Percentiles rank a stretch among this genome's conserved stretches.
Evolutionary conservation across 2,113 vertebrate genomes (phyloP).

Genomic region (Leptodactylus fuscus): DNA sequence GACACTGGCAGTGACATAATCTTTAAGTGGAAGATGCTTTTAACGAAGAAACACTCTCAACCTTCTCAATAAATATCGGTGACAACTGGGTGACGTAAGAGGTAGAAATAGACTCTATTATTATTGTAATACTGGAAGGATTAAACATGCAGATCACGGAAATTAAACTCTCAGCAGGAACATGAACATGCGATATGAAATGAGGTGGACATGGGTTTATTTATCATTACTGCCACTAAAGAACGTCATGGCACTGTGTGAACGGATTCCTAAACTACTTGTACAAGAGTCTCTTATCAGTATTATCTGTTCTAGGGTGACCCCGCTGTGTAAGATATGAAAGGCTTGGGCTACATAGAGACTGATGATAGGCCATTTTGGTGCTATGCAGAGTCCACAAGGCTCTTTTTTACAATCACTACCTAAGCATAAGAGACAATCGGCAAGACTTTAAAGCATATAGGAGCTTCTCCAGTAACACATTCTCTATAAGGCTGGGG

Average conservation of each 20-base stretch:
- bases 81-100: background rate
- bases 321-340: background rate
- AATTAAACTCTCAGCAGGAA: background rate
- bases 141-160: background rate
- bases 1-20: slow-evolving; percentile 5
- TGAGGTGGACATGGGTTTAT: background rate
- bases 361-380: no score
- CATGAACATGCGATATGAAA: background rate
- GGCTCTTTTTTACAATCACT: no score
- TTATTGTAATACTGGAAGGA: background rate
- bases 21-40: slow-evolving; percentile 13
- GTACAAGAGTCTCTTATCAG: background rate
- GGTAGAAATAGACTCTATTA: slow-evolving; percentile 1
- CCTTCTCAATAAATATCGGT: slow-evolving; percentile 22
- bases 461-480: no score
- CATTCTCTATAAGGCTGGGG: no score
- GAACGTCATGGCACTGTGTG: background rate
- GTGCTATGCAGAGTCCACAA: no score
- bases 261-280: background rate
- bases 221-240: background rate
- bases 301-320: no score
- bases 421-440: no score
- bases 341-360: no score
- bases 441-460: no score
- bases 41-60: background rate